These are phyloP conservation scores for Phoxinus dragarum DNA, from an alignment of 2,797 vertebrate genomes.

Conservation along the genomic window DNA sequence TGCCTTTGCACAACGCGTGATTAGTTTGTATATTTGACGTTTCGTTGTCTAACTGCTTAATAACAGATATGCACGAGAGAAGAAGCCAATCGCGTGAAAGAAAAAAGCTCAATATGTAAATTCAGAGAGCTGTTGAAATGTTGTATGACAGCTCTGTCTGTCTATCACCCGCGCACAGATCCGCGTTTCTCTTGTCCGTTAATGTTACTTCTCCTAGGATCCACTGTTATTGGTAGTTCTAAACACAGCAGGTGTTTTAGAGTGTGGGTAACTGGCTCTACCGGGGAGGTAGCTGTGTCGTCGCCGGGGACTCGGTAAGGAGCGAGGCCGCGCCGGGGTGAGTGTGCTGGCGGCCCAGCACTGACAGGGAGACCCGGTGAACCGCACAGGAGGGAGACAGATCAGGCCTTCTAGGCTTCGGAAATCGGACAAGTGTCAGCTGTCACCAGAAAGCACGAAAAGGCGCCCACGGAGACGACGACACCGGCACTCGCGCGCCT, in stretches of 20 bases:
- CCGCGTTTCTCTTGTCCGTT: background rate
- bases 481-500: constrained; percentile 23
- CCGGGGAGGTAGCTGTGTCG: background rate
- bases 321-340: constrained; percentile 36
- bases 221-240: constrained; percentile 6
- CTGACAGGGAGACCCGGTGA: constrained; percentile 26
- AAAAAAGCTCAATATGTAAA: constrained; percentile 16
- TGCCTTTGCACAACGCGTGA: constrained; percentile 21
- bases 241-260: constrained; percentile 2
- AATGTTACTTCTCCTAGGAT: background rate
- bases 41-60: background rate
- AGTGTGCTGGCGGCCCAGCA: constrained; percentile 22
- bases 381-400: background rate
- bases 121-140: background rate
- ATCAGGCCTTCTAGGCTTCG: background rate
- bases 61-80: background rate
- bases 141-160: constrained; percentile 32
- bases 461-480: constrained; percentile 12
- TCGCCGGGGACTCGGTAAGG: constrained; percentile 9
- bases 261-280: background rate
- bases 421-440: background rate
- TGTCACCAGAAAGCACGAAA: constrained; percentile 21
- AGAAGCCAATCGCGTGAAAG: background rate
- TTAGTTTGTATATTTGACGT: background rate
- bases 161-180: background rate